phyloP scores from a whole-genome alignment of 2,113 vertebrate genomes.

The Oceanodroma tethys region DNA sequence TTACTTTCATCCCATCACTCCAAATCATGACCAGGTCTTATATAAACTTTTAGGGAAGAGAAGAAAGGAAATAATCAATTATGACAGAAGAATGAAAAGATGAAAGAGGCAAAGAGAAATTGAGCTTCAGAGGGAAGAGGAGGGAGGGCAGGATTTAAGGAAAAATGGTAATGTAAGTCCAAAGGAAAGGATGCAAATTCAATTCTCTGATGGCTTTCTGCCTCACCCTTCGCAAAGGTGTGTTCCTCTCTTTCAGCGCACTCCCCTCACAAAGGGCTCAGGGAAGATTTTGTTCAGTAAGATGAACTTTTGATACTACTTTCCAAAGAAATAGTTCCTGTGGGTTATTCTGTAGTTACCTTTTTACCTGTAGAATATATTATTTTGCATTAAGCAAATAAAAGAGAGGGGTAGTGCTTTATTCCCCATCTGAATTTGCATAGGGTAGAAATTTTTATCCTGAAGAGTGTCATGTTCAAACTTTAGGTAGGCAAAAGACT shows the following conservation, averaged over 20 bases:
- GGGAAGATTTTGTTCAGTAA: background rate
- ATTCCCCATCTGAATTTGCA: background rate
- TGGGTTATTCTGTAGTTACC: background rate
- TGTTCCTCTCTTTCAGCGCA: background rate
- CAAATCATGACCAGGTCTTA: background rate
- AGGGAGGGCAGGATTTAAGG: background rate
- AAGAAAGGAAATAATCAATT: background rate
- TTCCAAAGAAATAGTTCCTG: background rate
- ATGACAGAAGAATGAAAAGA: background rate
- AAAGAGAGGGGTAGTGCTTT: background rate
- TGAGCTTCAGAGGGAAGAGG: background rate
- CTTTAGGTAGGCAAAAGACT: background rate
- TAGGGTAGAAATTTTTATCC: background rate
- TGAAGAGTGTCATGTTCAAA: background rate
- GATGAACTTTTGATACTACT: background rate
- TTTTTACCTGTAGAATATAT: background rate
- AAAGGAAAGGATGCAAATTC: background rate
- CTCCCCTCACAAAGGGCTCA: background rate
- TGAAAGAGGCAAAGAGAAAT: constrained; percentile 3
- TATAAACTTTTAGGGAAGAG: background rate
- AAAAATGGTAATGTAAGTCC: background rate
- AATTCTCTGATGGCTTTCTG: background rate
- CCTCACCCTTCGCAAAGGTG: background rate
- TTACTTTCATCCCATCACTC: background rate
- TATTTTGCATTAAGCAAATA: background rate